These are phyloP conservation scores for Tachysurus vachellii DNA, from an alignment of 2,113 vertebrate species.

Conservation along the genomic window DNA sequence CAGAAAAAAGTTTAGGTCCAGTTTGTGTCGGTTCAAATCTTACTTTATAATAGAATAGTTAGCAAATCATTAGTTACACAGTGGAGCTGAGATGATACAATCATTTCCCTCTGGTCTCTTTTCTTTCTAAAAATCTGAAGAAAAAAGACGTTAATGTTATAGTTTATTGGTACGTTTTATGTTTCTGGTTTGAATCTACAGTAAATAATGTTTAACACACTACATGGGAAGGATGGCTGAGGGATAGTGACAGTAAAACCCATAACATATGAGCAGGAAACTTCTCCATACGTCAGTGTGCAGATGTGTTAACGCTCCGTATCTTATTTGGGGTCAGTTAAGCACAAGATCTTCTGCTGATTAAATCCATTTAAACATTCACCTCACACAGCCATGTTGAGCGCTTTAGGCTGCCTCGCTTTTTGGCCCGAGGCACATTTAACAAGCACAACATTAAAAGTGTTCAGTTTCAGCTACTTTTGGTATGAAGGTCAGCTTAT, in stretches of 20 bases:
- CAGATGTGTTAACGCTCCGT: background rate
- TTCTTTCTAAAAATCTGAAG: too few species aligned
- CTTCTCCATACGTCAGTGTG: background rate
- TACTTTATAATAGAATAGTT: background rate
- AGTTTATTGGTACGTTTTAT: background rate
- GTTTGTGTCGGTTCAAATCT: background rate
- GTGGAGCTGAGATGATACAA: background rate
- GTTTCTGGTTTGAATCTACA: too few species aligned
- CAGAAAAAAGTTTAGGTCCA: background rate
- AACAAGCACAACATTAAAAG: slow-evolving; percentile 11
- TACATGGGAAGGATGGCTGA: too few species aligned
- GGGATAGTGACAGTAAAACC: too few species aligned
- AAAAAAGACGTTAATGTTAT: background rate
- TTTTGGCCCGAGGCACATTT: background rate
- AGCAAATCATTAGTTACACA: background rate
- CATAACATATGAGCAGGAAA: background rate
- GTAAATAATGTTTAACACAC: too few species aligned
- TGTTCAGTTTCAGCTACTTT: background rate
- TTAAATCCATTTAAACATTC: background rate
- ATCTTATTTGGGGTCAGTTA: background rate
- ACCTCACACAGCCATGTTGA: background rate
- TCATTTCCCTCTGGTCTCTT: background rate
- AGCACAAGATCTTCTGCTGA: background rate
- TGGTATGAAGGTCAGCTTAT: slow-evolving; percentile 35
- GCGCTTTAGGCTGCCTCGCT: background rate